Evolutionary conservation across 2,113 vertebrate species (phyloP).

Genomic region (Ceuthmochares aereus): DNA sequence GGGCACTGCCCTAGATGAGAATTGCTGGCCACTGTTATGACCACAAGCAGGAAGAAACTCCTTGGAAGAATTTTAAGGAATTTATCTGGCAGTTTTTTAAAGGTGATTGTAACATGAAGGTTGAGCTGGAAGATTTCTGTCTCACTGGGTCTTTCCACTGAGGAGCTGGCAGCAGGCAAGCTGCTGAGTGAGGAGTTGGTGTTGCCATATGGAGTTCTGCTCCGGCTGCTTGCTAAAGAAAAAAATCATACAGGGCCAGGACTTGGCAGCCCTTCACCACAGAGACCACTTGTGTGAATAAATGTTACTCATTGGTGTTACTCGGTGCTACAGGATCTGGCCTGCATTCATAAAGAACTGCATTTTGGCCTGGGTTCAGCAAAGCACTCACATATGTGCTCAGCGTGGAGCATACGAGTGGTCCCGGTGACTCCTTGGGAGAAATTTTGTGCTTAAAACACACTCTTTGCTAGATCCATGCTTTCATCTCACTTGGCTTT

Average conservation of each 20-base stretch:
- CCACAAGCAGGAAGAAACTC: too few species aligned
- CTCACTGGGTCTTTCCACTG: neutral
- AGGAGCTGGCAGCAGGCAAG: constrained; percentile 52
- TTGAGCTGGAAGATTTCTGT: constrained; percentile 44
- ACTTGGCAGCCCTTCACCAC: constrained; percentile 33
- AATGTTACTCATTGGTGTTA: neutral
- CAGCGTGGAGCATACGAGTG: accelerated
- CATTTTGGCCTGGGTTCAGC: neutral
- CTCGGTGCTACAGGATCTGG: neutral
- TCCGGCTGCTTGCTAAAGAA: constrained; percentile 28
- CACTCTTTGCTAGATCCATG: neutral
- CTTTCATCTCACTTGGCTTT: neutral
- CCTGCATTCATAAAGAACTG: neutral
- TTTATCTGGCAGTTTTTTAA: constrained; percentile 16
- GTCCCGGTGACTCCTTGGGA: neutral
- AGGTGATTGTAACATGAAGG: neutral
- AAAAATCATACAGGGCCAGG: constrained; percentile 15
- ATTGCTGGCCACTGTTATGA: too few species aligned
- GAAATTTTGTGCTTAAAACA: neutral
- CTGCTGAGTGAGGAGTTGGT: constrained; percentile 54
- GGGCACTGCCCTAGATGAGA: neutral
- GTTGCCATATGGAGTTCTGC: constrained; percentile 61
- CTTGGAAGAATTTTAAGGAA: too few species aligned
- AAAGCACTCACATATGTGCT: neutral
- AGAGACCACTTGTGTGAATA: constrained; percentile 29